Evolutionary conservation across 92 coral and sea anemone species (phyloP).

Genomic region (Ricordea florida): DNA sequence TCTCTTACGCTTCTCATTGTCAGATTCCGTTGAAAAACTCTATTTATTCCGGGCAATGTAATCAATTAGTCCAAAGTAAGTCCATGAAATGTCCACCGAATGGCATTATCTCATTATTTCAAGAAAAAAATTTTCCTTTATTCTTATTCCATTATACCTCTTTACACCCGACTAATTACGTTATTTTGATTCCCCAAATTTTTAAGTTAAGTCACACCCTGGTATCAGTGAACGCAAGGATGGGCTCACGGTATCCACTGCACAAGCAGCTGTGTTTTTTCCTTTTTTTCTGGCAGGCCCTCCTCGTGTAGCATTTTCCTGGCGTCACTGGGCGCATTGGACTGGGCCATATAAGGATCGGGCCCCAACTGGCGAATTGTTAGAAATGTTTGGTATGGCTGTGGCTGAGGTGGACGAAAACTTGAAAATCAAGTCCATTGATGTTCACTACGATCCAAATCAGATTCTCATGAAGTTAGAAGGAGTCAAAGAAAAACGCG

Average conservation of each 20-base stretch:
- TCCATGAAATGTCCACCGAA: no score
- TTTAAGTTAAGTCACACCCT: no score
- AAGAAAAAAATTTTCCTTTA: no score
- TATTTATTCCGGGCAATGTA: no score
- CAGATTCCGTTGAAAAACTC: no score
- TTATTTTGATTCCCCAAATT: no score
- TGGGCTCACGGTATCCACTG: neutral
- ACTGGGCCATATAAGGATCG: constrained; percentile 77
- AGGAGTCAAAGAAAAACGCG: constrained; percentile 9
- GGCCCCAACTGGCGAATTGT: constrained; percentile 73
- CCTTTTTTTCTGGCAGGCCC: constrained; percentile 56
- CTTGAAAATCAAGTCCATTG: constrained; percentile 63
- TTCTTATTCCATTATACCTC: no score
- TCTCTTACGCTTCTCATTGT: no score
- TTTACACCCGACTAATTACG: no score
- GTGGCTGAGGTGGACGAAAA: constrained; percentile 72
- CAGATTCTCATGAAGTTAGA: constrained; percentile 71
- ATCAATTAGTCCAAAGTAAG: no score
- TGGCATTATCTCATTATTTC: no score
- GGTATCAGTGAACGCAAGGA: no score
- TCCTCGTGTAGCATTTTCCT: constrained; percentile 83
- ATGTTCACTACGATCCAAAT: constrained; percentile 71
- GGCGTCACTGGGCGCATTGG: constrained; percentile 95
- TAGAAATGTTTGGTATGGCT: constrained; percentile 74
- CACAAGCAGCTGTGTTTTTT: neutral